Percentiles rank a stretch among this genome's conserved stretches.
phyloP scores from a whole-genome alignment of 2,113 vertebrate genomes.

The Trogon surrucura region DNA sequence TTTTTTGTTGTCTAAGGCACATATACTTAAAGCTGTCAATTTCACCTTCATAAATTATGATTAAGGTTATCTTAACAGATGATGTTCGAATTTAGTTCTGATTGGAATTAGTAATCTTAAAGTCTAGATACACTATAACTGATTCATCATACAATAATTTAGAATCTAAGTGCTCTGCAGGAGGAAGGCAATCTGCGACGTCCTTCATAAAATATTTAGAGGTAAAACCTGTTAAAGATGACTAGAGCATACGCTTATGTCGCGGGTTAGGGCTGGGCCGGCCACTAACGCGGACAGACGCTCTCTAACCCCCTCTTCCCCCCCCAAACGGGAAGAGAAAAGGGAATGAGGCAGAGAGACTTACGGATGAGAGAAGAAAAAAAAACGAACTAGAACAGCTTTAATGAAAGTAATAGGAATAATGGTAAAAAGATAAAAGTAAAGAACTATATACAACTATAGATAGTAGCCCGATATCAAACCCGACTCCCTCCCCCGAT shows the following conservation, averaged over 20 bases:
- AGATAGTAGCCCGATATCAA: no score
- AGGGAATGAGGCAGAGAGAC: no score
- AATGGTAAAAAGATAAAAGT: no score
- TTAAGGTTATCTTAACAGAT: background rate
- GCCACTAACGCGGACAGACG: no score
- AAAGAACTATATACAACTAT: no score
- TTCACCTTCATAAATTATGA: background rate
- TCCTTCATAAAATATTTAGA: conserved; percentile 28
- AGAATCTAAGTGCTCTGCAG: background rate
- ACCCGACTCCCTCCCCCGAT: no score
- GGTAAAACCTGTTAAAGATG: background rate
- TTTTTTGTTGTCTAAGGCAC: background rate
- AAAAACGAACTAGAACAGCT: no score
- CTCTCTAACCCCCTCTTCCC: no score
- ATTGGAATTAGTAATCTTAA: background rate
- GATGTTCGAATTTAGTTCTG: background rate
- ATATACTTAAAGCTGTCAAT: background rate
- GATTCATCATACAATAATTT: background rate
- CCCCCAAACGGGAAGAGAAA: no score
- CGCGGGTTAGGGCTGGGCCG: no score
- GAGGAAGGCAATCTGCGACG: background rate
- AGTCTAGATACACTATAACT: background rate
- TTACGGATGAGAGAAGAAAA: no score
- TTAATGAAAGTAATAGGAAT: no score
- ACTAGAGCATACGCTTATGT: background rate